phyloP scores from a whole-genome alignment of 1,140 invertebrate genomes.

The Achatina immaculata region DNA sequence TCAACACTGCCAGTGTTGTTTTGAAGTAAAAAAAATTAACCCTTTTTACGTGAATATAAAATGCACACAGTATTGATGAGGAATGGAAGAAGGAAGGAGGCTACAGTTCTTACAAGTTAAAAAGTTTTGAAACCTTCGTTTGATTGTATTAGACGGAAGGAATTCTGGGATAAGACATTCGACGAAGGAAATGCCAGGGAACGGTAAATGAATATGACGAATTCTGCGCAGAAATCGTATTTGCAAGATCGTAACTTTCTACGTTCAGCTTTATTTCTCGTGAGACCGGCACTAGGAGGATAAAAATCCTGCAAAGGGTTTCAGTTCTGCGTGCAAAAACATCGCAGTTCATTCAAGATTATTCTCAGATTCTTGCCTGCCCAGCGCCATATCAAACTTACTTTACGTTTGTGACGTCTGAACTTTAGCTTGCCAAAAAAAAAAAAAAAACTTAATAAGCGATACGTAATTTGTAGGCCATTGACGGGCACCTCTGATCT shows the following conservation, averaged over 20 bases:
- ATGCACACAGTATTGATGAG: too few species aligned
- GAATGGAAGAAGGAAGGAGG: too few species aligned
- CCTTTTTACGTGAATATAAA: too few species aligned
- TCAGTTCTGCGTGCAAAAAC: too few species aligned
- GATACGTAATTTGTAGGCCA: neutral
- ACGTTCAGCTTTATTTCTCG: neutral
- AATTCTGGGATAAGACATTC: neutral
- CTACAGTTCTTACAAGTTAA: too few species aligned
- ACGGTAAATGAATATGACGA: neutral
- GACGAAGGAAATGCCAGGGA: neutral
- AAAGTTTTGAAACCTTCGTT: neutral
- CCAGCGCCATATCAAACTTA: neutral
- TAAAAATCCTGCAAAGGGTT: too few species aligned
- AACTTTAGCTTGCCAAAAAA: neutral
- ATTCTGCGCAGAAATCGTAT: neutral
- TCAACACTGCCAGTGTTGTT: too few species aligned
- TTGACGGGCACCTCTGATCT: slow-evolving; percentile 3
- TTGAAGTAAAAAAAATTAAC: too few species aligned
- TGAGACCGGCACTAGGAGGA: neutral
- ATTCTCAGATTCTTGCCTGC: neutral
- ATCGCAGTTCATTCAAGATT: neutral
- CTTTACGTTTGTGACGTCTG: neutral
- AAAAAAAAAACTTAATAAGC: neutral
- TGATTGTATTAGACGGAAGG: neutral
- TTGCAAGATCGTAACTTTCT: neutral